Evolutionary conservation across 2,797 vertebrate genomes (phyloP).

Genomic region (Sandelia bainsii): DNA sequence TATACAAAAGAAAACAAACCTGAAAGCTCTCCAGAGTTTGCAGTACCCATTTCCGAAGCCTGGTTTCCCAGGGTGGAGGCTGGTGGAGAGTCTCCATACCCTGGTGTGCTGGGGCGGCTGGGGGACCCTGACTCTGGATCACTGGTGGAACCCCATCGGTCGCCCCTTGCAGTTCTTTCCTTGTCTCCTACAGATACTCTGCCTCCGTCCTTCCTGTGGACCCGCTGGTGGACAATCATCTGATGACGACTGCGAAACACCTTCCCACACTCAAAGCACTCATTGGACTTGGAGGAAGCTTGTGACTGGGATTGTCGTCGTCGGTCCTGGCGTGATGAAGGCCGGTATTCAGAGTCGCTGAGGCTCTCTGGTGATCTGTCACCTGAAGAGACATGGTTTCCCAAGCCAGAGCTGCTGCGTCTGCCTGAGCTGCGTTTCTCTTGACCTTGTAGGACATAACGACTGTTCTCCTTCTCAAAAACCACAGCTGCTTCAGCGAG

Average conservation of each 20-base stretch:
- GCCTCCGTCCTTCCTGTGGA: slow-evolving; percentile 87
- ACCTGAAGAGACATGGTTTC: slow-evolving; percentile 69
- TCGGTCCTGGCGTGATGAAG: slow-evolving; percentile 85
- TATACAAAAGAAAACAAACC: slow-evolving; percentile 62
- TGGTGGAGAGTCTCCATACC: slow-evolving; percentile 87
- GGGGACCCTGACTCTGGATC: slow-evolving; percentile 90
- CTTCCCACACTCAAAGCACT: slow-evolving; percentile 96
- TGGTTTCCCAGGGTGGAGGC: slow-evolving; percentile 79
- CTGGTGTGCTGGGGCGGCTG: slow-evolving; percentile 90
- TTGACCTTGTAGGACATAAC: slow-evolving; percentile 88
- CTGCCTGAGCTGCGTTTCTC: slow-evolving; percentile 87
- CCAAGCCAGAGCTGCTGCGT: slow-evolving; percentile 77
- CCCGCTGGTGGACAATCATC: slow-evolving; percentile 93
- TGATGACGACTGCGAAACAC: slow-evolving; percentile 95
- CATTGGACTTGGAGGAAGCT: slow-evolving; percentile 84
- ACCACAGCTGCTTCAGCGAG: slow-evolving; percentile 86
- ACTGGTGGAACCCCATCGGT: slow-evolving; percentile 88
- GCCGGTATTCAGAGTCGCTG: slow-evolving; percentile 88
- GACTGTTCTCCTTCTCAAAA: slow-evolving; percentile 89
- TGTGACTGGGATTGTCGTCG: slow-evolving; percentile 81
- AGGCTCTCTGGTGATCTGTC: slow-evolving; percentile 82
- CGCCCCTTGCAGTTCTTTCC: slow-evolving; percentile 82
- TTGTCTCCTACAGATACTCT: slow-evolving; percentile 70
- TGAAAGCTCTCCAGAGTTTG: slow-evolving; percentile 81
- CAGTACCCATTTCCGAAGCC: slow-evolving; percentile 85